Evolutionary conservation across 2,113 vertebrate species (phyloP).

Genomic region (Panthera leo): DNA sequence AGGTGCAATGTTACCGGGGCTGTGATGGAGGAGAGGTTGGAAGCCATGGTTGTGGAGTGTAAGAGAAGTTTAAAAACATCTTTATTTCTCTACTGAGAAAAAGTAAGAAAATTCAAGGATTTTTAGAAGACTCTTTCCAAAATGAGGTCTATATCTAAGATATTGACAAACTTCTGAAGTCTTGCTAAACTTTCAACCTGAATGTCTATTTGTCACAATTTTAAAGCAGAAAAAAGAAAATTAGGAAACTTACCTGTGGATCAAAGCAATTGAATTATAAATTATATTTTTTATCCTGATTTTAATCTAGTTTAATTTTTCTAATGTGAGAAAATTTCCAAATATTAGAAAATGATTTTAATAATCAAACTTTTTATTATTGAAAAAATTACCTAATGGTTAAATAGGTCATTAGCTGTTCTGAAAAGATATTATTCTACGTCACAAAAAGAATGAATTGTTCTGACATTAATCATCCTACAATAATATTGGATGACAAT

Average conservation of each 20-base stretch:
- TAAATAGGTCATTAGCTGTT: constrained; percentile 6
- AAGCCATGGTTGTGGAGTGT: not conserved
- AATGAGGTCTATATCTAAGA: not conserved
- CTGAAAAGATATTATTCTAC: not conserved
- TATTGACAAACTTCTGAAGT: not conserved
- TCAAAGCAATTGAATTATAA: constrained; percentile 10
- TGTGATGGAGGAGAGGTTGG: not conserved
- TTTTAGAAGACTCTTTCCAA: not conserved
- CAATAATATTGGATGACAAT: constrained; percentile 5
- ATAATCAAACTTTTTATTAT: not conserved
- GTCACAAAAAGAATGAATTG: constrained; percentile 16
- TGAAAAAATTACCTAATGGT: not conserved
- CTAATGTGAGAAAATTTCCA: constrained; percentile 6
- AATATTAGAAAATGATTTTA: constrained; percentile 3
- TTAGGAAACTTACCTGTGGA: not conserved
- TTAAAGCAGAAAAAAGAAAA: not conserved
- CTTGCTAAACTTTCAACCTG: not conserved
- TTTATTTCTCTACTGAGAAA: not conserved
- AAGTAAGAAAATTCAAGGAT: not conserved
- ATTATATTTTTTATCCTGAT: not conserved
- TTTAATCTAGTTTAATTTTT: not conserved
- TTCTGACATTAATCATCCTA: not conserved
- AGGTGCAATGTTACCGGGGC: not conserved
- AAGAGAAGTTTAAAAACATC: not conserved
- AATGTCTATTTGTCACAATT: not conserved